Percentiles rank a stretch among this genome's conserved stretches.
Evolutionary conservation across 1,140 invertebrate species (phyloP).

Genomic region (Sminthurinus signatus): DNA sequence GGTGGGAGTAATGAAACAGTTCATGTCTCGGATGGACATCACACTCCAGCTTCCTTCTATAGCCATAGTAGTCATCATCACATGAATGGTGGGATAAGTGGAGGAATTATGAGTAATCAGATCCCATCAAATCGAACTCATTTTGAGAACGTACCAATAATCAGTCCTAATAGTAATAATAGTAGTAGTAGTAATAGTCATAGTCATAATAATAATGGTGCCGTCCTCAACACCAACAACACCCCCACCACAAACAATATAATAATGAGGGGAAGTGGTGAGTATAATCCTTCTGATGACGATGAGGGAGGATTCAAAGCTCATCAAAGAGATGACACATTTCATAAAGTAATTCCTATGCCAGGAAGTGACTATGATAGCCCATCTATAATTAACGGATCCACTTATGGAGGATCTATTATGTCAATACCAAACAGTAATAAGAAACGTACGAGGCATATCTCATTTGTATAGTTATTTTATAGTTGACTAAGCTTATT

Average conservation of each 20-base stretch:
- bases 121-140: background rate
- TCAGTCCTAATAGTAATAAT: too few relatives aligned
- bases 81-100: too few relatives aligned
- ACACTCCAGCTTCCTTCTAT: constrained; percentile 27
- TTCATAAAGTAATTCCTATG: constrained; percentile 39
- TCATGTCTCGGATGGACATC: constrained; percentile 26
- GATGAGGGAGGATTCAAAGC: constrained; percentile 36
- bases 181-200: too few relatives aligned
- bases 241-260: constrained; percentile 21
- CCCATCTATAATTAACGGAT: constrained; percentile 36
- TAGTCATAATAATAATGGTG: too few relatives aligned
- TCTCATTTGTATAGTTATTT: constrained; percentile 37
- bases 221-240: too few relatives aligned
- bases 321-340: constrained; percentile 24
- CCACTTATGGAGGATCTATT: constrained; percentile 35
- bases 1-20: constrained; percentile 35
- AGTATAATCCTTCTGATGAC: constrained; percentile 35
- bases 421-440: constrained; percentile 38
- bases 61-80: constrained; percentile 22
- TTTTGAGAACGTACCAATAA: too few relatives aligned
- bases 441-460: constrained; percentile 40
- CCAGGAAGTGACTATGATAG: constrained; percentile 39
- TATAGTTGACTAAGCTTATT: background rate
- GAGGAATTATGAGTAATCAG: constrained; percentile 1
- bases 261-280: constrained; percentile 12